phyloP scores from a whole-genome alignment of 2,888 invertebrate genomes.

The Ganaspis brasiliensis region DNA sequence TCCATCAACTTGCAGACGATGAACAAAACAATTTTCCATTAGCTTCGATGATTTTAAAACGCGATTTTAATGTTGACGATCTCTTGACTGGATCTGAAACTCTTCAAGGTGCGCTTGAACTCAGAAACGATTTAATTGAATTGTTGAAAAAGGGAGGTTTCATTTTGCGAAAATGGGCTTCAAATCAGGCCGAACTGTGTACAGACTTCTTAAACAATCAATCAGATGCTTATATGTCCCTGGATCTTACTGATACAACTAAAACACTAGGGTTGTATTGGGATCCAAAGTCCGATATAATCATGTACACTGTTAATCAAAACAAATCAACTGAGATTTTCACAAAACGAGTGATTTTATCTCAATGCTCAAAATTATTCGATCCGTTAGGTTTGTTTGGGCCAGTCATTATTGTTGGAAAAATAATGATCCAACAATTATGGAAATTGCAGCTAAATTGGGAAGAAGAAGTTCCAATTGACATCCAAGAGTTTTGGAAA shows the following conservation, averaged over 20 bases:
- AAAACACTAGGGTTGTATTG: constrained; percentile 51
- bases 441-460: background rate
- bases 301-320: constrained; percentile 25
- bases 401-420: background rate
- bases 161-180: constrained; percentile 55
- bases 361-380: constrained; percentile 59
- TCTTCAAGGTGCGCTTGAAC: constrained; percentile 47
- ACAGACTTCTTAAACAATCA: background rate
- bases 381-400: constrained; percentile 7
- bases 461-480: background rate
- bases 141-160: constrained; percentile 53
- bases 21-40: constrained; percentile 40
- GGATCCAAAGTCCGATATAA: constrained; percentile 44
- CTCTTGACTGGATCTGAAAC: constrained; percentile 57
- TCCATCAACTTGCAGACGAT: constrained; percentile 60
- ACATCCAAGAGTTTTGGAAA: constrained; percentile 17
- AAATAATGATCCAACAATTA: constrained; percentile 5
- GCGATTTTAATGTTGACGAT: constrained; percentile 67
- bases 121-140: constrained; percentile 49
- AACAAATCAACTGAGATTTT: background rate
- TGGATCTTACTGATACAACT: constrained; percentile 10
- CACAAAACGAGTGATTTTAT: constrained; percentile 60
- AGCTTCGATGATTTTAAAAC: too few relatives aligned
- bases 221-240: background rate
- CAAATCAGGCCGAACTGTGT: constrained; percentile 20